phyloP scores from a whole-genome alignment of 2,797 vertebrate species.

The Aeoliscus strigatus region DNA sequence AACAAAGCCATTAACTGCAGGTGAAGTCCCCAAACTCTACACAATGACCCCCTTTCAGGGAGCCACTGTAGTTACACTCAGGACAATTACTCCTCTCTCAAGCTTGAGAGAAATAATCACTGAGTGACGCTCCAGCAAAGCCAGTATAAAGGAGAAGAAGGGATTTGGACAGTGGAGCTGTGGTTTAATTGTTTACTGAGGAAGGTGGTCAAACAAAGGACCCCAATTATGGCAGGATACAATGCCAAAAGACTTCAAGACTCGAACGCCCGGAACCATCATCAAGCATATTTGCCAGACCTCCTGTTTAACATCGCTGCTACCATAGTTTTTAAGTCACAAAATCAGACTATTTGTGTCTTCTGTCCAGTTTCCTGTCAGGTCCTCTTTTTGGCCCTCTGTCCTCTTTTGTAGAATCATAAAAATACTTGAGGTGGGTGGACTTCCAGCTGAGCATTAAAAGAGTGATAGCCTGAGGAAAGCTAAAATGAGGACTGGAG shows the following conservation, averaged over 20 bases:
- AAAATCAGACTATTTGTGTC: constrained; percentile 25
- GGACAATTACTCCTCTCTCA: constrained; percentile 77
- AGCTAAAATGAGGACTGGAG: constrained; percentile 21
- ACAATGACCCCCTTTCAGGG: constrained; percentile 79
- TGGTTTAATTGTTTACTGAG: constrained; percentile 72
- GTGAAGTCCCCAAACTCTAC: constrained; percentile 63
- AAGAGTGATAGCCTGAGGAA: constrained; percentile 32
- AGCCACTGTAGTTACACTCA: constrained; percentile 73
- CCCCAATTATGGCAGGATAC: constrained; percentile 56
- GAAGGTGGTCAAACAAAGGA: constrained; percentile 70
- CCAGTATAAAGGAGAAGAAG: constrained; percentile 47
- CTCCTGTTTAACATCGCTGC: no score
- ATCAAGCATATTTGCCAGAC: neutral
- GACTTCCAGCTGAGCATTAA: constrained; percentile 28
- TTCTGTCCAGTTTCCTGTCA: constrained; percentile 22
- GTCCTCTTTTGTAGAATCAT: constrained; percentile 52
- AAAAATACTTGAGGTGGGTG: constrained; percentile 59
- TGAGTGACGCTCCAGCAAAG: constrained; percentile 64
- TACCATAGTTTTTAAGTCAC: constrained; percentile 11
- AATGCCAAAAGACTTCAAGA: constrained; percentile 47
- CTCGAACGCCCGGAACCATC: constrained; percentile 15
- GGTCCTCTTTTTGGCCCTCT: constrained; percentile 22
- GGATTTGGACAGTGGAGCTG: constrained; percentile 54
- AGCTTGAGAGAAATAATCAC: constrained; percentile 74
- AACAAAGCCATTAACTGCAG: constrained; percentile 76